Evolutionary conservation across 1,140 invertebrate species (phyloP).

Genomic region (Patella vulgata): DNA sequence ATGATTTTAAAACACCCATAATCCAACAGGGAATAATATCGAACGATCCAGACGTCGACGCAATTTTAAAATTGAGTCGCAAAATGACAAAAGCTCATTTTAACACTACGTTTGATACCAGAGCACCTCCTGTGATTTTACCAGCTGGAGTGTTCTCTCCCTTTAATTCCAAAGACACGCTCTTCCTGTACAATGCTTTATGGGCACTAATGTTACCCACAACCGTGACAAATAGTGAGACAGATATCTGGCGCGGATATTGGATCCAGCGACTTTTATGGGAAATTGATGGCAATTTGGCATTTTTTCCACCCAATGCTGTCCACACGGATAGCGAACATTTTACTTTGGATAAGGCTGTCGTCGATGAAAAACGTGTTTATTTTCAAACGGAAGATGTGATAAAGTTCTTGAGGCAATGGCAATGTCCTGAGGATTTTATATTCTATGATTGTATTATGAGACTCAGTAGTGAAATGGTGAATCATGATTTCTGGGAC

Average conservation of each 20-base stretch:
- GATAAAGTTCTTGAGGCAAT: background rate
- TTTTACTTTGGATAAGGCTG: background rate
- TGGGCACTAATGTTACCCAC: slow-evolving; percentile 2
- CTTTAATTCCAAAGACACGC: background rate
- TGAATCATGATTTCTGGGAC: background rate
- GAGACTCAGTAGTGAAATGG: background rate
- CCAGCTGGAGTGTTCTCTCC: background rate
- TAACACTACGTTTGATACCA: slow-evolving; percentile 1
- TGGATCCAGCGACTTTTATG: slow-evolving; percentile 2
- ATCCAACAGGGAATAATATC: slow-evolving; percentile 3
- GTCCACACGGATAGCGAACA: background rate
- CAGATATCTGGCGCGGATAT: background rate
- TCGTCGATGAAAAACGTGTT: background rate
- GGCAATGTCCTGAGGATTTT: background rate
- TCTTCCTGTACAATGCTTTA: slow-evolving; percentile 8
- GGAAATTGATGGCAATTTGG: too few relatives aligned
- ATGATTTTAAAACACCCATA: background rate
- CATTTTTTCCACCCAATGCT: background rate
- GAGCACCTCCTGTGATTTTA: slow-evolving; percentile 1
- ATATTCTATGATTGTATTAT: background rate
- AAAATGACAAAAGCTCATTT: background rate
- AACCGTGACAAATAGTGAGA: background rate
- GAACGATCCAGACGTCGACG: background rate
- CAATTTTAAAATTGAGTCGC: background rate
- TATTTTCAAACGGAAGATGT: background rate